Conservation (phyloP, 2,113 vertebrate species). For the Cynoglossus semilaevis region DNA sequence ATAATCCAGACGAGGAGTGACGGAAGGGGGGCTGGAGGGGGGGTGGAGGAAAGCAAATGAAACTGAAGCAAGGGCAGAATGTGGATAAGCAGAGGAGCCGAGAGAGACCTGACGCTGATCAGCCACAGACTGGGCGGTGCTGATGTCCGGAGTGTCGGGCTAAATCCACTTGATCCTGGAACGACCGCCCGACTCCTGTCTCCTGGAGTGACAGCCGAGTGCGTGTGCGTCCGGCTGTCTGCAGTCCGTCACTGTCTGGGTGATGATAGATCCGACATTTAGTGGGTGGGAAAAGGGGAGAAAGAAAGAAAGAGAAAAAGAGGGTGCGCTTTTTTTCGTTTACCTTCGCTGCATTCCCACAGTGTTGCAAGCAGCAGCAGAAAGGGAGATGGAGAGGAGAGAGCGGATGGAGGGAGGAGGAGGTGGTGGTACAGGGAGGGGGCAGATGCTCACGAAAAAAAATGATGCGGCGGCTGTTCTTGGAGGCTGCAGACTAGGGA, state of each 20-base stretch:
- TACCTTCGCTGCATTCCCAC: conserved; percentile 78
- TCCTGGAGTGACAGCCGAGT: conserved; percentile 42
- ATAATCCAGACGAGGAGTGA: not conserved
- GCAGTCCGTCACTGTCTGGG: conserved; percentile 33
- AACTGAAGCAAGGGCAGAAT: conserved; percentile 28
- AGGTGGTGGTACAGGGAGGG: conserved; percentile 19
- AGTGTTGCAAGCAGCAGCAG: conserved; percentile 69
- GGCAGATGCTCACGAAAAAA: conserved; percentile 73
- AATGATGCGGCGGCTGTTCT: conserved; percentile 80
- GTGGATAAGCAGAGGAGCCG: not conserved
- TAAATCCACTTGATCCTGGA: conserved; percentile 68
- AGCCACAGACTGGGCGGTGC: conserved; percentile 24
- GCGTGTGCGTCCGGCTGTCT: conserved; percentile 34
- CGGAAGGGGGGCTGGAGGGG: not conserved
- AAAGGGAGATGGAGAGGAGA: conserved; percentile 58
- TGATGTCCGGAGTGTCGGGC: conserved; percentile 30
- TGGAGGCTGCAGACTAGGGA: conserved; percentile 75
- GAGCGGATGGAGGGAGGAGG: conserved; percentile 28
- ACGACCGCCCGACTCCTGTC: conserved; percentile 34
- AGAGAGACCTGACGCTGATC: conserved; percentile 45
- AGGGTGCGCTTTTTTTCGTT: conserved; percentile 21
- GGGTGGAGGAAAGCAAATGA: not conserved
- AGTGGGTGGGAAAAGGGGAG: not conserved
- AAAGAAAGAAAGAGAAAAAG: not conserved
- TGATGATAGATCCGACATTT: conserved; percentile 39